Percentiles rank a stretch among this genome's conserved stretches.
These are phyloP conservation scores for Sebastes fasciatus DNA, from an alignment of 2,113 vertebrate species.

Conservation along the genomic window DNA sequence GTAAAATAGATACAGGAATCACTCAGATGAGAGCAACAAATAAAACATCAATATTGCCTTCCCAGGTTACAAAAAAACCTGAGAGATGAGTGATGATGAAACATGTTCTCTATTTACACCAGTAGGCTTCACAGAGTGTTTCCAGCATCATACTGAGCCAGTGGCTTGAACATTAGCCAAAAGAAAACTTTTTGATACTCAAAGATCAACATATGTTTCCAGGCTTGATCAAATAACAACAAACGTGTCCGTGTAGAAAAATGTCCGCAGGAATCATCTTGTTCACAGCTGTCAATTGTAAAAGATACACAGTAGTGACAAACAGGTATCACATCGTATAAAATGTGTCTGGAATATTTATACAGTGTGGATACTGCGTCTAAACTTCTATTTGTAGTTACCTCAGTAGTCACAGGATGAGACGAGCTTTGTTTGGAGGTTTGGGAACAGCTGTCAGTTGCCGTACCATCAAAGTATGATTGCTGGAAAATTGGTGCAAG, in stretches of 20 bases:
- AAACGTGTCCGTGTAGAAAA: background rate
- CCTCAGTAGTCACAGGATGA: background rate
- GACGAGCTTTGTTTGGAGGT: background rate
- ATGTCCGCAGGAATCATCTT: background rate
- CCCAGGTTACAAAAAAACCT: background rate
- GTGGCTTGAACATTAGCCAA: constrained; percentile 1
- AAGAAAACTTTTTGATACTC: background rate
- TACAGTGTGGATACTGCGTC: background rate
- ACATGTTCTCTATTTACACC: background rate
- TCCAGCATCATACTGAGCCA: background rate
- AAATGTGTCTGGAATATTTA: background rate
- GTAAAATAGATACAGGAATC: background rate
- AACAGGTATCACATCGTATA: background rate
- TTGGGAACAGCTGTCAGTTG: background rate
- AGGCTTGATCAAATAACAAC: background rate
- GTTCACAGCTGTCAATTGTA: background rate
- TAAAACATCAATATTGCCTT: background rate
- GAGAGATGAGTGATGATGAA: background rate
- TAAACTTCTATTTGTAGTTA: background rate
- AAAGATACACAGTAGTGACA: background rate
- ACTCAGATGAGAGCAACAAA: background rate
- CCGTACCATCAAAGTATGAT: background rate
- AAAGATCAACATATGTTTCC: background rate
- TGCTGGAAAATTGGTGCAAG: background rate
- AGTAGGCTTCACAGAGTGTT: background rate